Conservation (phyloP, 1,140 invertebrate species). For the Drosophila prosaltans region DNA sequence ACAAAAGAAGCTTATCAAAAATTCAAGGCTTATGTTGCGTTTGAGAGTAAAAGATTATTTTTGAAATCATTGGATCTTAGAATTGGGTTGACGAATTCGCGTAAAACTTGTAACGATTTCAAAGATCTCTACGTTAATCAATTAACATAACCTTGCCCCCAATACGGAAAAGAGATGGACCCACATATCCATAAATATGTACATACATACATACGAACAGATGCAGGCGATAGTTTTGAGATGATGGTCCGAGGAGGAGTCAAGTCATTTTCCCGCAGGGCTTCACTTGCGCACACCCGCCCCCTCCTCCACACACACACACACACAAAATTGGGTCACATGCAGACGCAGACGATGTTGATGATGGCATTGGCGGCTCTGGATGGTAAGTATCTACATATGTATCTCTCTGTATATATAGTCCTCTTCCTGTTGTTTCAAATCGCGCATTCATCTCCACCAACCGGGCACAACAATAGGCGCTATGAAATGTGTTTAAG, state of each 20-base stretch:
- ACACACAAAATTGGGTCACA: conserved; percentile 66
- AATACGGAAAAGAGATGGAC: not conserved
- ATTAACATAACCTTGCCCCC: not conserved
- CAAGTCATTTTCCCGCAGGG: conserved; percentile 9
- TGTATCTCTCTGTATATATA: too few relatives aligned
- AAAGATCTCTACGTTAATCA: conserved; percentile 1
- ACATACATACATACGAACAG: not conserved
- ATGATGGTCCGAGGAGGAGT: conserved; percentile 11
- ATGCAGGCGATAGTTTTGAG: not conserved
- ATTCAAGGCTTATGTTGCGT: not conserved
- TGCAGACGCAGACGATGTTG: not conserved
- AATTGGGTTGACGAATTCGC: not conserved
- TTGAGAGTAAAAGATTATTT: too few relatives aligned
- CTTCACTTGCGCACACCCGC: conserved; percentile 57
- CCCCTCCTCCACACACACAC: not conserved
- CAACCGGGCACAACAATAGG: conserved; percentile 63
- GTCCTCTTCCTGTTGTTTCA: conserved; percentile 30
- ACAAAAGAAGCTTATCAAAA: not conserved
- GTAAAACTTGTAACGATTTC: not conserved
- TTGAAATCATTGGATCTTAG: not conserved
- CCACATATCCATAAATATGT: not conserved
- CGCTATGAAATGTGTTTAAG: conserved; percentile 70
- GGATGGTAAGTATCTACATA: not conserved
- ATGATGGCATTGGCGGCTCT: not conserved
- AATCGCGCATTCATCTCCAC: conserved; percentile 40